phyloP scores from a whole-genome alignment of 2,113 vertebrate genomes.

The Corythornis cristatus region DNA sequence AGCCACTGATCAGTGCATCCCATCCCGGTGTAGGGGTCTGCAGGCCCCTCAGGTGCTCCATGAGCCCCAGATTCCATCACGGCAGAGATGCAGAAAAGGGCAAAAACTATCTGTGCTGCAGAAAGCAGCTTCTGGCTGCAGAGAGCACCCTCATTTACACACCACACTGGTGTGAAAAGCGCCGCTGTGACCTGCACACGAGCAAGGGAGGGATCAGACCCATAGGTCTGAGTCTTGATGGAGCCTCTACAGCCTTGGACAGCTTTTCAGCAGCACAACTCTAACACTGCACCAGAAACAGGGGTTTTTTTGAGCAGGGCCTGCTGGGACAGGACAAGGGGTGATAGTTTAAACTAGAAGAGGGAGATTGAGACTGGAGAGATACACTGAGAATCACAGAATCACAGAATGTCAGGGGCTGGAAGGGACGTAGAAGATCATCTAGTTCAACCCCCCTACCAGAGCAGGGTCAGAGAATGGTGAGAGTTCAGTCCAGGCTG shows the following conservation, averaged over 20 bases:
- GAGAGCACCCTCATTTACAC: rapidly evolving
- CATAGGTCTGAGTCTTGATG: rapidly evolving
- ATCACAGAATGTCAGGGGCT: no score
- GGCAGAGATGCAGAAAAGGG: not conserved
- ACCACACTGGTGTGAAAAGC: rapidly evolving
- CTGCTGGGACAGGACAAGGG: no score
- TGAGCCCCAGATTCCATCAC: rapidly evolving
- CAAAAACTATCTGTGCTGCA: rapidly evolving
- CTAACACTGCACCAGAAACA: rapidly evolving
- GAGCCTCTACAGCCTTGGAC: not conserved
- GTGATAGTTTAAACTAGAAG: no score
- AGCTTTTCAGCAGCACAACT: rapidly evolving
- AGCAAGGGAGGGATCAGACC: not conserved
- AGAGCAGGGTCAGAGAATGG: no score
- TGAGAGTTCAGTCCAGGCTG: no score
- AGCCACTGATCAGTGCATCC: rapidly evolving
- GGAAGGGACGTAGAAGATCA: no score
- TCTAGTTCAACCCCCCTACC: no score
- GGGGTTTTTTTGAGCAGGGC: no score
- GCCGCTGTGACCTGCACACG: rapidly evolving
- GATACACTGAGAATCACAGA: no score
- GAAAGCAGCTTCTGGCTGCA: rapidly evolving
- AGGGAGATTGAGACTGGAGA: no score
- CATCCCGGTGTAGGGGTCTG: rapidly evolving
- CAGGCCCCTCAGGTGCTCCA: not conserved